Conservation (phyloP, 2,113 vertebrate genomes). For the Varanus salvator region DNA sequence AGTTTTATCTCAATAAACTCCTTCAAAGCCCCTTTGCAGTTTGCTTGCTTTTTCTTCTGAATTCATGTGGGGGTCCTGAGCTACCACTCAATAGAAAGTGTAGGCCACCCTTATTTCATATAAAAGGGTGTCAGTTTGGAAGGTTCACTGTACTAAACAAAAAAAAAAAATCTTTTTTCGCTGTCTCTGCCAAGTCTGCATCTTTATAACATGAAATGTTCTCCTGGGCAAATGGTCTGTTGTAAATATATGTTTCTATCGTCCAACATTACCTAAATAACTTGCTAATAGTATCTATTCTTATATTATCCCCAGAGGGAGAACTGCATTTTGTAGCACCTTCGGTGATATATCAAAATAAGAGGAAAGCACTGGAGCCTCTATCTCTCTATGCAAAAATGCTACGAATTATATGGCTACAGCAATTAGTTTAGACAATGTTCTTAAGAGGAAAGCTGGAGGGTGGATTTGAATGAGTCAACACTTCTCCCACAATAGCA, state of each 20-base stretch:
- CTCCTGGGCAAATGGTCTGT: conserved; percentile 20
- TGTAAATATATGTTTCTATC: not conserved
- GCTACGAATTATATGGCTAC: not conserved
- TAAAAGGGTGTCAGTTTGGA: not conserved
- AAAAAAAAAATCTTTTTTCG: not conserved
- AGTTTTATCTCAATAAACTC: fast-evolving
- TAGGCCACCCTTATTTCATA: not conserved
- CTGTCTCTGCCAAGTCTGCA: not conserved
- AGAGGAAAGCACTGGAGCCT: not conserved
- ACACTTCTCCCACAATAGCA: not conserved
- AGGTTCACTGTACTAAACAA: not conserved
- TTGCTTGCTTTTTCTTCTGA: no score
- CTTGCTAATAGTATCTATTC: not conserved
- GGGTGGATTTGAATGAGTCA: not conserved
- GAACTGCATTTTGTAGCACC: fast-evolving
- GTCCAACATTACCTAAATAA: not conserved
- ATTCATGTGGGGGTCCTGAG: not conserved
- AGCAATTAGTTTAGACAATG: not conserved
- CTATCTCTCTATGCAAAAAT: conserved; percentile 13
- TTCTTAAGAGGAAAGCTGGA: not conserved
- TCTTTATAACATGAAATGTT: conserved; percentile 2
- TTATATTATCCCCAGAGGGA: not conserved
- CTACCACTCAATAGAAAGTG: not conserved
- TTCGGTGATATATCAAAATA: not conserved
- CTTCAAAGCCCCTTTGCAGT: not conserved